phyloP scores from a whole-genome alignment of 2,888 invertebrate species.

The Beris morrisii region DNA sequence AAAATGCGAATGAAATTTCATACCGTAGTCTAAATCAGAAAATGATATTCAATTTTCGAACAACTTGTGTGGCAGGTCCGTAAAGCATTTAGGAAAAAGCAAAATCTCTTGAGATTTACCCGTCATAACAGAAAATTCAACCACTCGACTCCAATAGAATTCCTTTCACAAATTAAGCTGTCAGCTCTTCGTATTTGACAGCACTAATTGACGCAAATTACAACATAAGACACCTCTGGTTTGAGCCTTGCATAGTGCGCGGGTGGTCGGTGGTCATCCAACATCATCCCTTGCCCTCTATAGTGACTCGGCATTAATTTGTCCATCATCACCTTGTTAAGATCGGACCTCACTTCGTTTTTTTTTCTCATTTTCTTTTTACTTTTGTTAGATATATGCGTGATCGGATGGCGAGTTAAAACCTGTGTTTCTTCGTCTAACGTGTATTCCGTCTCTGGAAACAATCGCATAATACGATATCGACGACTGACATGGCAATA shows the following conservation, averaged over 20 bases:
- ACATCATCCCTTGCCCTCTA: constrained; percentile 13
- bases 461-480: constrained; percentile 4
- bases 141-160: constrained; percentile 30
- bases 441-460: background rate
- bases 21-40: background rate
- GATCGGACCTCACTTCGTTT: constrained; percentile 25
- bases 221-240: constrained; percentile 29
- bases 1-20: no score
- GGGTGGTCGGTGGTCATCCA: constrained; percentile 26
- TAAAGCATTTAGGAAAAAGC: constrained; percentile 23
- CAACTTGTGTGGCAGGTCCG: constrained; percentile 25
- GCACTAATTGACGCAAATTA: constrained; percentile 37
- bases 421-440: background rate
- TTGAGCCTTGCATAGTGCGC: constrained; percentile 26
- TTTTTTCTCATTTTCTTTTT: constrained; percentile 21
- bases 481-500: constrained; percentile 18
- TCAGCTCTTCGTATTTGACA: constrained; percentile 26
- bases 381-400: constrained; percentile 1
- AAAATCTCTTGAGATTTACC: constrained; percentile 25
- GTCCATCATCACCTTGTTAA: constrained; percentile 35
- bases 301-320: constrained; percentile 22
- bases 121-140: constrained; percentile 31
- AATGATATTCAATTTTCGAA: constrained; percentile 18
- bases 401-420: background rate
- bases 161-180: constrained; percentile 33